phyloP scores from a whole-genome alignment of 2,113 vertebrate species.

The Etheostoma cragini region DNA sequence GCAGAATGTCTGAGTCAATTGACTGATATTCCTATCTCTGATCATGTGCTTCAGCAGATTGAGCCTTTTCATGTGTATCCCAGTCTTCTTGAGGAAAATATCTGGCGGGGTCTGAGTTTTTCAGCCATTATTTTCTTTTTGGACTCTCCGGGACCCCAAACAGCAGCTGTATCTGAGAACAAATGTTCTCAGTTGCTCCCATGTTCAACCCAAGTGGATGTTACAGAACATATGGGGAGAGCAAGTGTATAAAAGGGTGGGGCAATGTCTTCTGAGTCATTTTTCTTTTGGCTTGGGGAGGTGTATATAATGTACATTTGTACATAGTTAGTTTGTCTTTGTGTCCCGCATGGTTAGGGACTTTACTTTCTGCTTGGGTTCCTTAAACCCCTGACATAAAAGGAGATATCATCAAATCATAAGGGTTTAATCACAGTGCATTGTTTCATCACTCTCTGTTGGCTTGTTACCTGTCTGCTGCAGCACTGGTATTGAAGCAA shows the following conservation, averaged over 20 bases:
- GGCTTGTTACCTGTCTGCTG: conserved; percentile 35
- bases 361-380: conserved; percentile 36
- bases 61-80: conserved; percentile 36
- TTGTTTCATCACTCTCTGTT: conserved; percentile 27
- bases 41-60: conserved; percentile 40
- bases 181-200: background rate
- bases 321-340: conserved; percentile 61
- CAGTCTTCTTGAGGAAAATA: conserved; percentile 25
- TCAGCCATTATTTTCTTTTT: conserved; percentile 16
- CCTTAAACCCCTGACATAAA: conserved; percentile 40
- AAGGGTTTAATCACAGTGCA: conserved; percentile 35
- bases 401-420: conserved; percentile 36
- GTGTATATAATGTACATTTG: conserved; percentile 68
- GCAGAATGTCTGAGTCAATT: conserved; percentile 30
- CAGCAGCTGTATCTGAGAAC: conserved; percentile 12
- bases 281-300: conserved; percentile 32
- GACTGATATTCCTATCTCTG: conserved; percentile 39
- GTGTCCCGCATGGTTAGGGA: conserved; percentile 27
- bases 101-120: conserved; percentile 15
- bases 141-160: conserved; percentile 16
- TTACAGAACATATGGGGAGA: conserved; percentile 2
- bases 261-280: conserved; percentile 18
- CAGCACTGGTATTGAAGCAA: conserved; percentile 36
- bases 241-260: background rate
- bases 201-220: conserved; percentile 12